Percentiles rank a stretch among this genome's conserved stretches.
Evolutionary conservation across 2,113 vertebrate species (phyloP).

Genomic region (Pterocles orientalis): DNA sequence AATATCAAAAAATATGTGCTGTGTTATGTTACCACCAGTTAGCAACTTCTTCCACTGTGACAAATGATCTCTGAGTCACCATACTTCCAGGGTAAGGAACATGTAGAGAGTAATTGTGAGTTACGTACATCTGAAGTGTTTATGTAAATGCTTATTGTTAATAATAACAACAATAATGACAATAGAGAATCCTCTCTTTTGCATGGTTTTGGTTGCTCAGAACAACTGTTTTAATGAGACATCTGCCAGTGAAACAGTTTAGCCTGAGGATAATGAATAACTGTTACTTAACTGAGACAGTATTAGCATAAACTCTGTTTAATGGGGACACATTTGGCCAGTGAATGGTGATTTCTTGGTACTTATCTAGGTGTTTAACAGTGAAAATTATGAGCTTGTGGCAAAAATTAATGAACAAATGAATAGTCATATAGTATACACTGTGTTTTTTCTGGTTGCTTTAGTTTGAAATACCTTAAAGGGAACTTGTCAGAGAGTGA

Average conservation of each 20-base stretch:
- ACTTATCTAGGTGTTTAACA: slow-evolving; percentile 38
- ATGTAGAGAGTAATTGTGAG: not conserved
- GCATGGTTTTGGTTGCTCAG: not conserved
- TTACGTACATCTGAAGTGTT: slow-evolving; percentile 16
- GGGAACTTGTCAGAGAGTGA: not conserved
- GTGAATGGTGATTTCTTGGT: slow-evolving; percentile 16
- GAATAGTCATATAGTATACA: not conserved
- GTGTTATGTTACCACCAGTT: slow-evolving; percentile 11
- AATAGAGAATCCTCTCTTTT: slow-evolving; percentile 40
- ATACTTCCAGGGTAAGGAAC: not conserved
- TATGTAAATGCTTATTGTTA: slow-evolving; percentile 50
- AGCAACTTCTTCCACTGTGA: not conserved
- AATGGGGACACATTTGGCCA: slow-evolving; percentile 28
- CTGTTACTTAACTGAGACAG: slow-evolving; percentile 60
- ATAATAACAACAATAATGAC: slow-evolving; percentile 55
- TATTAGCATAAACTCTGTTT: slow-evolving; percentile 47
- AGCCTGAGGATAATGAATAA: slow-evolving; percentile 55
- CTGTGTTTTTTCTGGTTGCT: not conserved
- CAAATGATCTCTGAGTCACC: not conserved
- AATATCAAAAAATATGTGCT: not conserved
- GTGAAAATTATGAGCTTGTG: slow-evolving; percentile 25
- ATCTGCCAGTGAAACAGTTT: slow-evolving; percentile 60
- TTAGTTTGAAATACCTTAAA: slow-evolving; percentile 21
- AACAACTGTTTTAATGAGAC: slow-evolving; percentile 63
- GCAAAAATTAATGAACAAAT: not conserved